Evolutionary conservation across 2,888 invertebrate genomes (phyloP).

Genomic region (Helobdella robusta): DNA sequence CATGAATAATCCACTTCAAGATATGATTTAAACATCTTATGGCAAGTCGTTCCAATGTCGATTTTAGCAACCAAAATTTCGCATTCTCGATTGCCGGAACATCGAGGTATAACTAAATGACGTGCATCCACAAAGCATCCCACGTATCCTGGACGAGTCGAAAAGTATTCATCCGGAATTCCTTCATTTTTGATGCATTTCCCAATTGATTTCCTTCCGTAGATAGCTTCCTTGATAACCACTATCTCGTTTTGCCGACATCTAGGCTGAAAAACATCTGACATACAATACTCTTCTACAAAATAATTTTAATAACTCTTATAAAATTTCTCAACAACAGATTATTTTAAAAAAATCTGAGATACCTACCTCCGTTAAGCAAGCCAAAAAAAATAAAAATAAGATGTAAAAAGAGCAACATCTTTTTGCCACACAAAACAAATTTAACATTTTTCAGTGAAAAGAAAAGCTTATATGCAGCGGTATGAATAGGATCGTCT

Average conservation of each 20-base stretch:
- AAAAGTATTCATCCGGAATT: background rate
- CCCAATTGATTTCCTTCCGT: conserved; percentile 16
- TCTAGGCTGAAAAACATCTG: conserved; percentile 16
- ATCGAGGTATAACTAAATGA: background rate
- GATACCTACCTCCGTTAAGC: too few relatives aligned
- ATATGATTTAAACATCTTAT: conserved; percentile 2
- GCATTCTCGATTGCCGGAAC: conserved; percentile 12
- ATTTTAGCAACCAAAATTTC: background rate
- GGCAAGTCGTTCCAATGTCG: background rate
- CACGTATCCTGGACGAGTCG: background rate
- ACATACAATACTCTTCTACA: conserved; percentile 12
- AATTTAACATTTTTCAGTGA: too few relatives aligned
- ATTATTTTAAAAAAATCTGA: too few relatives aligned
- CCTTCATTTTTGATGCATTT: conserved; percentile 14
- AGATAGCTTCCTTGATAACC: conserved; percentile 9
- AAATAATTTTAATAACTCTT: too few relatives aligned
- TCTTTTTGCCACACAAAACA: too few relatives aligned
- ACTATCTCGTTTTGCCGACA: conserved; percentile 11
- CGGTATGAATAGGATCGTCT: too few relatives aligned
- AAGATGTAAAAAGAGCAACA: too few relatives aligned
- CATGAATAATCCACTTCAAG: too few relatives aligned
- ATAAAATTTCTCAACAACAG: too few relatives aligned
- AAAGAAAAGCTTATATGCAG: too few relatives aligned
- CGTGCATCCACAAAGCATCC: conserved; percentile 10
- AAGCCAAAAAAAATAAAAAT: too few relatives aligned